Conservation (phyloP, 2,797 vertebrate species). For the Mormyrus proboscirostris region DNA sequence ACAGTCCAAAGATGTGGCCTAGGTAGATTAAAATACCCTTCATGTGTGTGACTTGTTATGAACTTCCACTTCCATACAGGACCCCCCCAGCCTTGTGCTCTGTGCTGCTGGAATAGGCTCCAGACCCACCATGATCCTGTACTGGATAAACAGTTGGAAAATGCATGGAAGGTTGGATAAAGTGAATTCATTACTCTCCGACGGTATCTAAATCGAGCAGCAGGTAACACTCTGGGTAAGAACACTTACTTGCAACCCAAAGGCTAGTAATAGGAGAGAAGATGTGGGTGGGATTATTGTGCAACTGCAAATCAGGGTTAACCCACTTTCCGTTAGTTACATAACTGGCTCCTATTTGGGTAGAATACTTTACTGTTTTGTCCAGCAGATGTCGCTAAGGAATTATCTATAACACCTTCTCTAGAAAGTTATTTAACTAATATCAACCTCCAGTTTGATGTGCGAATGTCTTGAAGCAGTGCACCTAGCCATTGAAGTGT, state of each 20-base stretch:
- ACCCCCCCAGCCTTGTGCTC: background rate
- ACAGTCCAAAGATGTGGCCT: background rate
- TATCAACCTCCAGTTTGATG: background rate
- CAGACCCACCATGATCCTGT: background rate
- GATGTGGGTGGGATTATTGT: background rate
- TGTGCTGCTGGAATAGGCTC: background rate
- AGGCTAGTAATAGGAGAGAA: background rate
- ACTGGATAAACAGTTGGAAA: background rate
- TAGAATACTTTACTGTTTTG: background rate
- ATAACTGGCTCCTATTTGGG: background rate
- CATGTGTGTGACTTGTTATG: background rate
- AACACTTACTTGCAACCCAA: background rate
- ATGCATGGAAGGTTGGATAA: background rate
- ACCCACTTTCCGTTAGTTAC: background rate
- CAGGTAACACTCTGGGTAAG: background rate
- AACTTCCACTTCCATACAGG: background rate
- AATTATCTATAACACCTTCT: background rate
- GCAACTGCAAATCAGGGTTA: background rate
- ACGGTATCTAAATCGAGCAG: background rate
- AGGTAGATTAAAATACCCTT: background rate
- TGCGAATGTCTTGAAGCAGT: background rate
- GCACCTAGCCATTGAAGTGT: background rate
- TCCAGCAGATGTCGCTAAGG: conserved; percentile 41
- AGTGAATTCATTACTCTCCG: background rate
- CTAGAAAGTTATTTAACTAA: background rate